Conservation (phyloP, 2,888 invertebrate species). For the Cosmia trapezina region DNA sequence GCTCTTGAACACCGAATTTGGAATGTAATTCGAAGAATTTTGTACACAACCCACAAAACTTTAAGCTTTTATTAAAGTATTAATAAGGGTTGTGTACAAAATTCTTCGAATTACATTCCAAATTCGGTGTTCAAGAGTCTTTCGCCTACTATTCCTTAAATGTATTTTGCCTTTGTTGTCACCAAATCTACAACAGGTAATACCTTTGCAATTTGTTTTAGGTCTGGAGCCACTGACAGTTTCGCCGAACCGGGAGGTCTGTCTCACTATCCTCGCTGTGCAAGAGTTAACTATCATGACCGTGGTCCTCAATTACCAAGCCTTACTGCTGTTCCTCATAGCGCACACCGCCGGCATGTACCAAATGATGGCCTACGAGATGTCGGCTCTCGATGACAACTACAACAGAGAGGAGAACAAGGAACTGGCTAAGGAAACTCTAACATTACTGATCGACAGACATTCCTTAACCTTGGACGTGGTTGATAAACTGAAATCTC, state of each 20-base stretch:
- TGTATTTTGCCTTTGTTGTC: not conserved
- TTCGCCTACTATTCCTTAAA: not conserved
- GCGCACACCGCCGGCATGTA: slow-evolving; percentile 81
- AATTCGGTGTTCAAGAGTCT: not conserved
- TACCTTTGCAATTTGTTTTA: slow-evolving; percentile 51
- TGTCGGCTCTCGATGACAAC: slow-evolving; percentile 70
- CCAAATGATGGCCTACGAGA: slow-evolving; percentile 77
- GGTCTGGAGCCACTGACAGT: slow-evolving; percentile 77
- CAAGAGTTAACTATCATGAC: slow-evolving; percentile 75
- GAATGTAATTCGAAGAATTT: not conserved
- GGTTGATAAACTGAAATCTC: slow-evolving; percentile 72
- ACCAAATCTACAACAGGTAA: not conserved
- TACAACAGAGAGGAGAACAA: slow-evolving; percentile 62
- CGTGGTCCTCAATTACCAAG: slow-evolving; percentile 79
- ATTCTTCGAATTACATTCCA: not conserved
- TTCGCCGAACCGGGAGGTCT: slow-evolving; percentile 78
- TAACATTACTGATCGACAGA: slow-evolving; percentile 73
- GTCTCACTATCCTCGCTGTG: slow-evolving; percentile 68
- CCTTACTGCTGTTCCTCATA: slow-evolving; percentile 78
- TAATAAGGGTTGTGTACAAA: not conserved
- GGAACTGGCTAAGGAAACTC: slow-evolving; percentile 66
- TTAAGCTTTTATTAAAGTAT: too few relatives aligned
- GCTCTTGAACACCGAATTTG: not conserved
- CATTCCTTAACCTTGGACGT: slow-evolving; percentile 75
- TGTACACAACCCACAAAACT: not conserved